Percentiles rank a stretch among this genome's conserved stretches.
Evolutionary conservation across 2,113 vertebrate species (phyloP).

Genomic region (Xiphophorus couchianus): DNA sequence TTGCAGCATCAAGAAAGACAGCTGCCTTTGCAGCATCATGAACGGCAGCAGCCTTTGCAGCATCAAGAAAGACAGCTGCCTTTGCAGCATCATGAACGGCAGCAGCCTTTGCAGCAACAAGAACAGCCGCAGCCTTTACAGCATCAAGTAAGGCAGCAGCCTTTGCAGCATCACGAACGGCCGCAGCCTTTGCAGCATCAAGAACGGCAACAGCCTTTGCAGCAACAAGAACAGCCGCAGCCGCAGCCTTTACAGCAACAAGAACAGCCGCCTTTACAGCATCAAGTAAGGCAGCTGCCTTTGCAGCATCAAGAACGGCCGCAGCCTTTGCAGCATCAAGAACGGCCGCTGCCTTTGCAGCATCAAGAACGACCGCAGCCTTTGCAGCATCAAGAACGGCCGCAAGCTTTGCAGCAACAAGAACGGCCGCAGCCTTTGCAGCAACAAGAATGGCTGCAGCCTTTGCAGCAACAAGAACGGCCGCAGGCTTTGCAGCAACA

Average conservation of each 20-base stretch:
- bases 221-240: too few relatives aligned
- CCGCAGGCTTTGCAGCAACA: too few relatives aligned
- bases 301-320: too few relatives aligned
- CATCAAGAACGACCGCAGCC: background rate
- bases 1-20: too few relatives aligned
- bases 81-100: background rate
- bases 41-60: background rate
- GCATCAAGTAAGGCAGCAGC: too few relatives aligned
- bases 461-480: too few relatives aligned
- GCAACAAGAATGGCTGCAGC: too few relatives aligned
- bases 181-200: background rate
- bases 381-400: slow-evolving; percentile 1
- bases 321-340: too few relatives aligned
- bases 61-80: background rate
- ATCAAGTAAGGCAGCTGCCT: background rate
- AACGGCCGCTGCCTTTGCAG: too few relatives aligned
- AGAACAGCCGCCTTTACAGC: too few relatives aligned
- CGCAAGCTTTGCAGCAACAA: background rate
- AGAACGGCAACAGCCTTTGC: too few relatives aligned
- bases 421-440: background rate
- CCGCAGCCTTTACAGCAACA: background rate
- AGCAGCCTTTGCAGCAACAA: background rate
- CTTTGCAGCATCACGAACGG: too few relatives aligned
- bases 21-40: background rate
- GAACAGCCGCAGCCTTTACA: background rate